Evolutionary conservation across 2,888 invertebrate species (phyloP).

Genomic region (Drosophila glabriapex): DNA sequence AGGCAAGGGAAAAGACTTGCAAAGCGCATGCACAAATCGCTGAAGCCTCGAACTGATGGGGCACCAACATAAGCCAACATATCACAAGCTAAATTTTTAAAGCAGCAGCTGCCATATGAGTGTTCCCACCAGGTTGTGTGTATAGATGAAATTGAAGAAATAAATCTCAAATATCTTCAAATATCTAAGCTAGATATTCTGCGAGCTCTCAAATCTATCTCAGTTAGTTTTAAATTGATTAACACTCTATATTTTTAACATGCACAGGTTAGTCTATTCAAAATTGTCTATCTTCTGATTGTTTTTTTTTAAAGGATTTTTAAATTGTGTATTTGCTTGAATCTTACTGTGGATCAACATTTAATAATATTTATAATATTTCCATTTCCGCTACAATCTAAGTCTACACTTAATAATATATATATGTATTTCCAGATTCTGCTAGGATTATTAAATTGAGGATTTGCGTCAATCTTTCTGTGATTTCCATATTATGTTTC

Average conservation of each 20-base stretch:
- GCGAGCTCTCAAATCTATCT: neutral
- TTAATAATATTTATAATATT: neutral
- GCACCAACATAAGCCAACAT: neutral
- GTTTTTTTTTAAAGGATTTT: neutral
- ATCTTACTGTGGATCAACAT: neutral
- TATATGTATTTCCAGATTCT: neutral
- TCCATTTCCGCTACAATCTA: neutral
- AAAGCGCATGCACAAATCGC: neutral
- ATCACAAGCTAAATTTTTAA: neutral
- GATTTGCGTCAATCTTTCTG: neutral
- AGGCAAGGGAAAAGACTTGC: constrained; percentile 9
- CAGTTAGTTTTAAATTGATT: neutral
- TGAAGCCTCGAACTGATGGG: neutral
- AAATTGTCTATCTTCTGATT: too few relatives aligned
- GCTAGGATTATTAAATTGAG: neutral
- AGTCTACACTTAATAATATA: neutral
- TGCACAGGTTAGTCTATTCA: too few relatives aligned
- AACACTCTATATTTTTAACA: neutral
- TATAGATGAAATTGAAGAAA: neutral
- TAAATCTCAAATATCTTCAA: neutral
- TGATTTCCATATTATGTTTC: neutral
- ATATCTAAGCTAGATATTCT: neutral
- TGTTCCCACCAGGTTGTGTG: neutral
- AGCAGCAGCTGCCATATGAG: neutral
- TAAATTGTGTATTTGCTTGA: neutral